Evolutionary conservation across 2,888 invertebrate species (phyloP).

Genomic region (Megastigmus dorsalis): DNA sequence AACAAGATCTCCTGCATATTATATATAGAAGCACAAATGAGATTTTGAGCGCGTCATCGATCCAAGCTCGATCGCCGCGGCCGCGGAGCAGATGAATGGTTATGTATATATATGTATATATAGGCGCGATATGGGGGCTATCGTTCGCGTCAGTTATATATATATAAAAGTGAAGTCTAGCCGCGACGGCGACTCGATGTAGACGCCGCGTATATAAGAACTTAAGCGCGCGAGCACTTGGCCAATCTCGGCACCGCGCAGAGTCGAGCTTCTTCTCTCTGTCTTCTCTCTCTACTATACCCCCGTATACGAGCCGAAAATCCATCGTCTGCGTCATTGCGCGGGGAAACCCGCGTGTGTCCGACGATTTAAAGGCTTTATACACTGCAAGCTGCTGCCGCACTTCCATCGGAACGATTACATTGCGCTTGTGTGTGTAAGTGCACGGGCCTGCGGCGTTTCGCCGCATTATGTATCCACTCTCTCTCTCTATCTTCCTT

Average conservation of each 20-base stretch:
- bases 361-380: constrained; percentile 22
- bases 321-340: constrained; percentile 37
- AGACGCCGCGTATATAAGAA: too few species aligned
- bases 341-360: constrained; percentile 4
- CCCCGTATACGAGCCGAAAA: constrained; percentile 20
- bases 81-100: too few species aligned
- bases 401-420: neutral
- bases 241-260: constrained; percentile 6
- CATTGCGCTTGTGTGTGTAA: neutral
- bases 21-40: too few species aligned
- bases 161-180: constrained; percentile 34
- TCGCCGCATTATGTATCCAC: neutral
- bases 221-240: constrained; percentile 21
- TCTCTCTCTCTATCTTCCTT: neutral
- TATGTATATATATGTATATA: too few species aligned
- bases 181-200: constrained; percentile 14
- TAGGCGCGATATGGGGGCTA: neutral
- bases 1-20: too few species aligned
- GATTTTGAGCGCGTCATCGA: too few species aligned
- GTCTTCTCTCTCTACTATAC: neutral
- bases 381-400: neutral
- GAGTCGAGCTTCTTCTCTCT: neutral
- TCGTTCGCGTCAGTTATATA: too few species aligned
- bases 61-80: too few species aligned
- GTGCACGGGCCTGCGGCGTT: neutral